These are phyloP conservation scores for Ancistrus triradiatus DNA, from an alignment of 2,113 vertebrate genomes.

Conservation along the genomic window DNA sequence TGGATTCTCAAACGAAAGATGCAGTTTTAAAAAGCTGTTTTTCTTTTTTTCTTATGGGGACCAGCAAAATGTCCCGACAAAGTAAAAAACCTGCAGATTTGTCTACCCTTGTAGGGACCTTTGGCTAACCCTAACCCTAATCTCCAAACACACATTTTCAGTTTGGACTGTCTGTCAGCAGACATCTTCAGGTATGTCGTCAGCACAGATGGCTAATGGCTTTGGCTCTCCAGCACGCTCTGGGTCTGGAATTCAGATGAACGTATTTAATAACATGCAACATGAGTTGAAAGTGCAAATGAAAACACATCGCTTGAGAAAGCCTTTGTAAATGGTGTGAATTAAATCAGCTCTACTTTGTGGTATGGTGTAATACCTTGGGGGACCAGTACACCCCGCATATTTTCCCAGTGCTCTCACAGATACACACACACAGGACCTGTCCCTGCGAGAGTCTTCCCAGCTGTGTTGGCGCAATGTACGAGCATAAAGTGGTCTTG, in stretches of 20 bases:
- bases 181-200: slow-evolving; percentile 39
- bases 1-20: too few relatives aligned
- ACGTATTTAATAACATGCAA: slow-evolving; percentile 26
- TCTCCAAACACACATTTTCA: not conserved
- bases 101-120: too few relatives aligned
- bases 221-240: slow-evolving; percentile 20
- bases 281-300: slow-evolving; percentile 15
- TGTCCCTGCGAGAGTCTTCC: slow-evolving; percentile 8
- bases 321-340: slow-evolving; percentile 23
- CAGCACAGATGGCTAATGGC: slow-evolving; percentile 40
- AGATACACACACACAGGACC: not conserved
- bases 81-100: too few relatives aligned
- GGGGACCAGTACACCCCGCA: slow-evolving; percentile 16
- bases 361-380: slow-evolving; percentile 10
- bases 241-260: slow-evolving; percentile 19
- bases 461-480: slow-evolving; percentile 29
- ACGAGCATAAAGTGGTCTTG: slow-evolving; percentile 14
- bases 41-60: too few relatives aligned
- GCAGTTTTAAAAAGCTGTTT: too few relatives aligned
- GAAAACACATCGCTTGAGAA: slow-evolving; percentile 23
- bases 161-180: slow-evolving; percentile 28
- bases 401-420: slow-evolving; percentile 18
- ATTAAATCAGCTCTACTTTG: slow-evolving; percentile 27
- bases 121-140: too few relatives aligned
- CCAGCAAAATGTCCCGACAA: too few relatives aligned